Conservation (phyloP, 2,113 vertebrate species). For the Dolichotis patagonum region DNA sequence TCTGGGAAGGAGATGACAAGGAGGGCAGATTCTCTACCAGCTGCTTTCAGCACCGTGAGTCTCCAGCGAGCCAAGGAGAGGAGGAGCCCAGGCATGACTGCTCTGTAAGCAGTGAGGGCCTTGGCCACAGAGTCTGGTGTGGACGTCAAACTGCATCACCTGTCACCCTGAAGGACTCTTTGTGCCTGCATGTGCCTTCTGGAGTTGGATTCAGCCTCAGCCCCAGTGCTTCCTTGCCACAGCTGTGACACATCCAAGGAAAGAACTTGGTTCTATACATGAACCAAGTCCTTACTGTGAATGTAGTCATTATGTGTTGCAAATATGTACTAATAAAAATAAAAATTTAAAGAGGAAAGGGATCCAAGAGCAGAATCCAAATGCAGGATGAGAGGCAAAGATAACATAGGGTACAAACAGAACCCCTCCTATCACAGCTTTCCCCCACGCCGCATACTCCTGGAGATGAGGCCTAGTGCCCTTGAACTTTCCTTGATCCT, state of each 20-base stretch:
- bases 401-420: too few species aligned
- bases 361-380: background rate
- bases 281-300: background rate
- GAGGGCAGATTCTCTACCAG: background rate
- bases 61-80: background rate
- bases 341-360: background rate
- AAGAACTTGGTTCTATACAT: background rate
- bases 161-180: background rate
- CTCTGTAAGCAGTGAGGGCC: background rate
- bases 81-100: background rate
- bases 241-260: background rate
- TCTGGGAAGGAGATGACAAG: background rate
- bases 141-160: background rate
- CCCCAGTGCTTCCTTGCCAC: background rate
- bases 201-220: background rate
- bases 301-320: background rate
- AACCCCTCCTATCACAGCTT: background rate
- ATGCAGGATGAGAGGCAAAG: background rate
- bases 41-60: too few species aligned
- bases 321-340: background rate
- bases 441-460: too few species aligned
- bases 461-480: background rate
- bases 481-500: background rate
- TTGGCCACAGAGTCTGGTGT: too few species aligned
- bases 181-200: background rate